Conservation (phyloP, 2,888 invertebrate species). For the Strigamia crassipes region DNA sequence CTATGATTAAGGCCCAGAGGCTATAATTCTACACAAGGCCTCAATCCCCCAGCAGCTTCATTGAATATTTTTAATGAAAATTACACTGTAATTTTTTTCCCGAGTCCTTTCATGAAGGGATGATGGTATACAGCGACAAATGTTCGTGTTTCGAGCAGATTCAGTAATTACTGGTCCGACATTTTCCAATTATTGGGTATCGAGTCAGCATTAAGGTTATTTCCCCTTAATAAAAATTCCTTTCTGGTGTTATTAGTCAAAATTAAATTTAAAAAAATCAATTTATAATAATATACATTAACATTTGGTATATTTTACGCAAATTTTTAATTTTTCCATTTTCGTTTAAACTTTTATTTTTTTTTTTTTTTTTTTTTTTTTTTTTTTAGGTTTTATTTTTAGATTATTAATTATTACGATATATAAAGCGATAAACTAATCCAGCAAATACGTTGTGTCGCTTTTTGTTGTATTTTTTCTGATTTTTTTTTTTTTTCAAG, state of each 20-base stretch:
- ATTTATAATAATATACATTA: too few species aligned
- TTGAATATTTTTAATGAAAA: slow-evolving; percentile 37
- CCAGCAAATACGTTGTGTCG: neutral
- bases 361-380: neutral
- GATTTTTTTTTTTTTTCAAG: neutral
- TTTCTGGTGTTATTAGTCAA: neutral
- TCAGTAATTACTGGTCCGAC: slow-evolving; percentile 1
- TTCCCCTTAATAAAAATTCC: neutral
- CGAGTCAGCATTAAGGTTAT: neutral
- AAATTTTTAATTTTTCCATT: too few species aligned
- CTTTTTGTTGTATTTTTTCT: neutral
- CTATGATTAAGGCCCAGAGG: slow-evolving; percentile 25
- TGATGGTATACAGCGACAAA: neutral
- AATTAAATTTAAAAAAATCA: too few species aligned
- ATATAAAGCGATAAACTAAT: too few species aligned
- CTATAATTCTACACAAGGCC: neutral
- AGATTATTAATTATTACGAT: too few species aligned
- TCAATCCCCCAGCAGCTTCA: neutral
- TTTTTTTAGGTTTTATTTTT: neutral
- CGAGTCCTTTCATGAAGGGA: neutral
- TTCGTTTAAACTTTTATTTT: neutral
- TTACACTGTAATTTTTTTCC: neutral
- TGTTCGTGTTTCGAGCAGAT: neutral
- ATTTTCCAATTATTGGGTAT: slow-evolving; percentile 6
- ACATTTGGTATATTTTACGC: too few species aligned